phyloP scores from a whole-genome alignment of 2,113 vertebrate species.

The Stegastes partitus region DNA sequence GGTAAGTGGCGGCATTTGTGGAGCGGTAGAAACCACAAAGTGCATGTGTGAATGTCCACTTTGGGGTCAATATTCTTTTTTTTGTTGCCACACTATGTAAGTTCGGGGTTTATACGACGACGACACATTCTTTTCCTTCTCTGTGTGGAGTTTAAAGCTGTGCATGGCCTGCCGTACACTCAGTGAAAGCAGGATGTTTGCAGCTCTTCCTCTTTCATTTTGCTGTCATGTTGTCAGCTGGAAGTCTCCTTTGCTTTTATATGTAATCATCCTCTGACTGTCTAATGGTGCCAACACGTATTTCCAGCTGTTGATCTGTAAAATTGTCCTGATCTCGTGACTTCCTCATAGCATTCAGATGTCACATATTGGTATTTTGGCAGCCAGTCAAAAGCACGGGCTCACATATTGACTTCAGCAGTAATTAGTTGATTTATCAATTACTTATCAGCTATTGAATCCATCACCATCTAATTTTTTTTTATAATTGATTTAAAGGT shows the following conservation, averaged over 20 bases:
- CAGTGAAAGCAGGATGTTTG: not conserved
- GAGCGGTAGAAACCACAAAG: no score
- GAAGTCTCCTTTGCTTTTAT: not conserved
- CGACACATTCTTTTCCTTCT: rapidly evolving
- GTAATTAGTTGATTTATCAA: no score
- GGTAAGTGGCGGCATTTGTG: slow-evolving; percentile 33
- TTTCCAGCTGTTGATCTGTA: not conserved
- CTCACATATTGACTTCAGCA: no score
- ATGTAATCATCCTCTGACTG: not conserved
- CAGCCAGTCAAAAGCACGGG: no score
- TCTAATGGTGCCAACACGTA: not conserved
- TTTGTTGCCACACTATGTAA: not conserved
- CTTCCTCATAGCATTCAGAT: no score
- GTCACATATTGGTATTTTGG: no score
- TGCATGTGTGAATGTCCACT: not conserved
- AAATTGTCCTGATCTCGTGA: not conserved
- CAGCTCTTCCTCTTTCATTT: slow-evolving; percentile 65
- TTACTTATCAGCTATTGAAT: no score
- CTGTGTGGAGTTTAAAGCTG: not conserved
- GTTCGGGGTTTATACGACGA: not conserved
- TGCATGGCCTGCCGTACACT: not conserved
- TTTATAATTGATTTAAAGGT: no score
- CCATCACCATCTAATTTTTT: no score
- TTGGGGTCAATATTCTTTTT: no score
- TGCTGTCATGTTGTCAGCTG: no score